Evolutionary conservation across 2,888 invertebrate genomes (phyloP).

Genomic region (Meta bourneti): DNA sequence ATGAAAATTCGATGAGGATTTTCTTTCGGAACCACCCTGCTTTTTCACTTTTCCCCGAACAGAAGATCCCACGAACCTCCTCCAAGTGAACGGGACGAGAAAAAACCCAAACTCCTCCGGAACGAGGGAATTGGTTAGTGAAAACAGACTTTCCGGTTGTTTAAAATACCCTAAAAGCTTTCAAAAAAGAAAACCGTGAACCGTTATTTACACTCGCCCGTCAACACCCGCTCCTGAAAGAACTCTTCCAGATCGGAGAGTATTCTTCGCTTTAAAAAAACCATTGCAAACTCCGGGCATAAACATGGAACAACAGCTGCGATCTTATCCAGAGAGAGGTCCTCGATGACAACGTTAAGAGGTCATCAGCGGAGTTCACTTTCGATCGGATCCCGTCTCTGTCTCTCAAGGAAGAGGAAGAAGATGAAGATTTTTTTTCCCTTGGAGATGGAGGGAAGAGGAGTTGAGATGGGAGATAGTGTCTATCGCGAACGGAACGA

Average conservation of each 20-base stretch:
- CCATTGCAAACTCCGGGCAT: constrained; percentile 19
- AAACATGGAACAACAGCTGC: constrained; percentile 52
- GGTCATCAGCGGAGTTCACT: constrained; percentile 55
- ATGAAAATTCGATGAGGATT: too few relatives aligned
- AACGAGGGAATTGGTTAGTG: neutral
- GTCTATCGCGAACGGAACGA: constrained; percentile 16
- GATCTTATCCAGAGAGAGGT: constrained; percentile 56
- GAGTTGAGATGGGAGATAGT: neutral
- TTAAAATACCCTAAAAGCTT: constrained; percentile 13
- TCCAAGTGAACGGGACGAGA: too few relatives aligned
- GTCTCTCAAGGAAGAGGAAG: neutral
- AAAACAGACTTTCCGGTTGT: neutral
- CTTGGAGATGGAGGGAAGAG: neutral
- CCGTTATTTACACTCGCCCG: constrained; percentile 38
- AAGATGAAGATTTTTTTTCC: neutral
- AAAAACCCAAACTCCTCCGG: too few relatives aligned
- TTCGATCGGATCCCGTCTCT: constrained; percentile 11
- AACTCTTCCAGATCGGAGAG: constrained; percentile 17
- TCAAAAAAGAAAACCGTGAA: neutral
- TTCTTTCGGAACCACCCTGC: too few relatives aligned
- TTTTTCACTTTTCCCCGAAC: too few relatives aligned
- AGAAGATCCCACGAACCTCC: too few relatives aligned
- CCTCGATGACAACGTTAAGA: constrained; percentile 47
- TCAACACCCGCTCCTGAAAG: constrained; percentile 48
- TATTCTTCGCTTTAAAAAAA: constrained; percentile 11